Evolutionary conservation across 2,113 vertebrate genomes (phyloP).

Genomic region (Hemiscyllium ocellatum): DNA sequence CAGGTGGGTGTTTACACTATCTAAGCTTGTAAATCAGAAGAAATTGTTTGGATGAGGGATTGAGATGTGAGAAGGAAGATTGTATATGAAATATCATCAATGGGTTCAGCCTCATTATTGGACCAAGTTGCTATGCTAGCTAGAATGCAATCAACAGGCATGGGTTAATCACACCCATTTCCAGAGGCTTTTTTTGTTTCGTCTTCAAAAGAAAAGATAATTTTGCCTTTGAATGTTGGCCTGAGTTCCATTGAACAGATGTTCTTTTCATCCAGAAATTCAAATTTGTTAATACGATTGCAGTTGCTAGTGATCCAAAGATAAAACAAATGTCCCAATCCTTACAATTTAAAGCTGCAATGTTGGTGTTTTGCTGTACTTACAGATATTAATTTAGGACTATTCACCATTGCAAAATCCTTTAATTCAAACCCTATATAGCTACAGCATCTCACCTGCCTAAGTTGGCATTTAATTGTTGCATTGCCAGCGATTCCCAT

Average conservation of each 20-base stretch:
- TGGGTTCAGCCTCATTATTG: too few species aligned
- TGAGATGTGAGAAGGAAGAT: too few species aligned
- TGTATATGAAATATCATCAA: too few species aligned
- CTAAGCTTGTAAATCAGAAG: too few species aligned
- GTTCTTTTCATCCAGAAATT: constrained; percentile 15
- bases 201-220: neutral
- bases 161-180: neutral
- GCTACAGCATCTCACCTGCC: neutral
- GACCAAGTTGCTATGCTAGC: too few species aligned
- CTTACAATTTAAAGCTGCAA: constrained; percentile 1
- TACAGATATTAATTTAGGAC: neutral
- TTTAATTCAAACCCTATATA: neutral
- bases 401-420: neutral
- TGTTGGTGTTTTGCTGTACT: neutral
- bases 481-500: neutral
- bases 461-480: neutral
- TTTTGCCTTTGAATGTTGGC: constrained; percentile 7
- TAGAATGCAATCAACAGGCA: neutral
- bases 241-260: constrained; percentile 10
- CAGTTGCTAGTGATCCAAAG: constrained; percentile 3
- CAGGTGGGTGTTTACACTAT: too few species aligned
- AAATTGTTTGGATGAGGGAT: too few species aligned
- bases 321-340: constrained; percentile 15
- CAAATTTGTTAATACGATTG: constrained; percentile 2
- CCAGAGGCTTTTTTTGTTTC: neutral